phyloP scores from a whole-genome alignment of 2,888 invertebrate genomes.

The Drosophila macrospina region DNA sequence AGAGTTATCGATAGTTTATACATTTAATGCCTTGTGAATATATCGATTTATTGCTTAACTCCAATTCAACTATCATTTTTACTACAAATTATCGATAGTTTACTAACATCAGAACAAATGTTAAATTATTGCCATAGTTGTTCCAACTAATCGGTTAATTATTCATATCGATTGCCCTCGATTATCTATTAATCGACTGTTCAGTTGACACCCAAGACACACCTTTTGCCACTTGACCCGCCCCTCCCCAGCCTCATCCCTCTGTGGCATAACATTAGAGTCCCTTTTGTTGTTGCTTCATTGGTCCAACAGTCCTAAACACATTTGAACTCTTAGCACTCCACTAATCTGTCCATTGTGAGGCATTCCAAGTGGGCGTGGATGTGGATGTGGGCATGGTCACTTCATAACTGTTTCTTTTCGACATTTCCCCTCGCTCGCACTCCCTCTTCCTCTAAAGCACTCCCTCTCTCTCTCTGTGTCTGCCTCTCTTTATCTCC shows the following conservation, averaged over 20 bases:
- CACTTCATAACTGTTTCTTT: constrained; percentile 67
- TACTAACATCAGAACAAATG: too few species aligned
- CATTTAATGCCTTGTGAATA: too few species aligned
- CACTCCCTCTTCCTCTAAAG: neutral
- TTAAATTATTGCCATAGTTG: neutral
- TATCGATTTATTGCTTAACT: too few species aligned
- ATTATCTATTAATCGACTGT: constrained; percentile 35
- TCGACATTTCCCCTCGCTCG: neutral
- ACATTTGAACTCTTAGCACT: constrained; percentile 80
- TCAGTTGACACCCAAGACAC: constrained; percentile 19
- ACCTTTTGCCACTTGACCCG: constrained; percentile 46
- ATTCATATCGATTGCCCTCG: constrained; percentile 22
- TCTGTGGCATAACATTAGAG: constrained; percentile 18
- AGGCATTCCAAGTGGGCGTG: constrained; percentile 53
- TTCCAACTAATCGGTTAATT: neutral
- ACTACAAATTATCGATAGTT: too few species aligned
- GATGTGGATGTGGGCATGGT: too few species aligned
- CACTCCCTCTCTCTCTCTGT: neutral
- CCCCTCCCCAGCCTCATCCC: neutral
- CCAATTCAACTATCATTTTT: too few species aligned
- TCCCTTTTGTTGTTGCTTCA: constrained; percentile 6
- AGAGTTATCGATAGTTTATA: neutral
- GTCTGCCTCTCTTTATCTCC: too few species aligned
- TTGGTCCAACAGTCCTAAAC: constrained; percentile 33
- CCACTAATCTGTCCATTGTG: constrained; percentile 80